Evolutionary conservation across 2,888 invertebrate genomes (phyloP).

Genomic region (Acrobasis suavella): DNA sequence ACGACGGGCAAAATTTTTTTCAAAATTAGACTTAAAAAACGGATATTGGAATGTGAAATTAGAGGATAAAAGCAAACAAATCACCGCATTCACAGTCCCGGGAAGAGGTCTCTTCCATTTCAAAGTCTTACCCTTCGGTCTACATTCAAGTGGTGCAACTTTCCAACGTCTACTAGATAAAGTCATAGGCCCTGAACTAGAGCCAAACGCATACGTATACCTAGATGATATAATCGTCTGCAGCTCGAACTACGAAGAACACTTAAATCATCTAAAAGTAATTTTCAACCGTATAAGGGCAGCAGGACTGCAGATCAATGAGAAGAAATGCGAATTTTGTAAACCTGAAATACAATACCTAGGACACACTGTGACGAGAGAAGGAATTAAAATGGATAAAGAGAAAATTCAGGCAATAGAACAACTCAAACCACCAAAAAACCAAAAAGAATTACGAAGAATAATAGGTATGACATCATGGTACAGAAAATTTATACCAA

Average conservation of each 20-base stretch:
- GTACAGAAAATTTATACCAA: no score
- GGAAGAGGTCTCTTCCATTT: neutral
- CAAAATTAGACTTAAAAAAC: conserved; percentile 1
- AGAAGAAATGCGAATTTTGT: no score
- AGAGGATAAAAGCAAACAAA: neutral
- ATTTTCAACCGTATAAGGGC: no score
- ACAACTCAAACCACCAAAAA: neutral
- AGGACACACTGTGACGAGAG: neutral
- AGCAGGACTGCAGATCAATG: no score
- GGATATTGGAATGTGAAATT: neutral
- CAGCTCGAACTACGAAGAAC: no score
- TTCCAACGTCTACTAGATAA: neutral
- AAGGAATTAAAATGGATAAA: neutral
- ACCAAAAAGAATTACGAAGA: neutral
- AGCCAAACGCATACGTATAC: conserved; percentile 7
- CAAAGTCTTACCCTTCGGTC: neutral
- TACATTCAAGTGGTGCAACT: neutral
- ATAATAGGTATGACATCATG: no score
- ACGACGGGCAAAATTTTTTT: neutral
- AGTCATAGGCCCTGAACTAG: neutral
- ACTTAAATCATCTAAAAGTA: no score
- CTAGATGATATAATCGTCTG: no score
- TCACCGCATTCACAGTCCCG: neutral
- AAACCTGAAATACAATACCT: no score
- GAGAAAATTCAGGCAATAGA: neutral